A percentile compares a stretch with the other conserved stretches of the same genome.
Evolutionary conservation across 2,797 vertebrate genomes (phyloP).

Genomic region (Thunnus albacares): DNA sequence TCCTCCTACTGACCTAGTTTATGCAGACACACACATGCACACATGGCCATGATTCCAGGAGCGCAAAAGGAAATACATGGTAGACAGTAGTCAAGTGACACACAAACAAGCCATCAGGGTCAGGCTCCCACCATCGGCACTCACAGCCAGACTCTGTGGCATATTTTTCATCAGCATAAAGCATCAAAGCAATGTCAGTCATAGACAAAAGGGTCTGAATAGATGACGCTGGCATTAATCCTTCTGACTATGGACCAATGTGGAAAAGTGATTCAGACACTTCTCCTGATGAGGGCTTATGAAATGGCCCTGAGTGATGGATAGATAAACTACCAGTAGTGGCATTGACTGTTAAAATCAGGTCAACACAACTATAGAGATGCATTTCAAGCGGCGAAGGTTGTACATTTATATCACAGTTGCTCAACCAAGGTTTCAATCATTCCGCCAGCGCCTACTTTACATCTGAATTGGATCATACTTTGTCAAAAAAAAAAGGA

Average conservation of each 20-base stretch:
- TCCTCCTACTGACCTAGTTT: conserved; percentile 78
- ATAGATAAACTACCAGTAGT: conserved; percentile 19
- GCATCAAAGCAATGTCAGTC: conserved; percentile 43
- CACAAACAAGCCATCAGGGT: conserved; percentile 58
- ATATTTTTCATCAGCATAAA: conserved; percentile 50
- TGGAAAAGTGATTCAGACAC: conserved; percentile 51
- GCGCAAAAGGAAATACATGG: conserved; percentile 57
- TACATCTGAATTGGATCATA: conserved; percentile 29
- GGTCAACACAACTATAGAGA: conserved; percentile 28
- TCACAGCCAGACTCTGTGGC: conserved; percentile 21
- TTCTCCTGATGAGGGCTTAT: conserved; percentile 63
- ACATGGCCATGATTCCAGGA: conserved; percentile 50
- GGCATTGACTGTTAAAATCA: conserved; percentile 37
- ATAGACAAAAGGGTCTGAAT: conserved; percentile 31
- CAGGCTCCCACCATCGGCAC: conserved; percentile 47
- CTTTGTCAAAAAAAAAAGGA: conserved; percentile 13
- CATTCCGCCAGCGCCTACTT: neutral
- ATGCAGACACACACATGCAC: conserved; percentile 49
- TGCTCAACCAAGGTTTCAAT: conserved; percentile 18
- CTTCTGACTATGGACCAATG: conserved; percentile 40
- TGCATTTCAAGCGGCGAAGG: conserved; percentile 19
- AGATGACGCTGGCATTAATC: conserved; percentile 54
- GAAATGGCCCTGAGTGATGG: conserved; percentile 42
- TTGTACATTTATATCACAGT: conserved; percentile 28
- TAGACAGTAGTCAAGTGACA: conserved; percentile 53